Evolutionary conservation across 2,113 vertebrate species (phyloP), one percentile per base, ranked within the genome.

Genomic region (Agapornis roseicollis): DNA sequence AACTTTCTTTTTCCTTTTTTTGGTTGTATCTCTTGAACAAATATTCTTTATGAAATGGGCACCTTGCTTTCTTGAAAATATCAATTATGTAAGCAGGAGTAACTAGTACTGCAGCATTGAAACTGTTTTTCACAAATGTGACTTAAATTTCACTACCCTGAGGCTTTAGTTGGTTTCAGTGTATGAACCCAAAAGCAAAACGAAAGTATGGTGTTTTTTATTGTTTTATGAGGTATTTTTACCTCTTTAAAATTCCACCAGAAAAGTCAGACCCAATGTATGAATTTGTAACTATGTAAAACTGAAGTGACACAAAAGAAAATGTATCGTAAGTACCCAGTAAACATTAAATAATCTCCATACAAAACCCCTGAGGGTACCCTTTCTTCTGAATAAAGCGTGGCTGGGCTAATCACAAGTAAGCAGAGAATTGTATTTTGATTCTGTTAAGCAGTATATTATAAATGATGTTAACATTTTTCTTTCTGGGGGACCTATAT

Each of bases 101-200:
- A 66, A 85, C 74, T 73, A 80, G 60, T 53, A 83, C 58, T 85
- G 71, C 90, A 60, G 71, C 87, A 93, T 64, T 53, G 95, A 82
- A 87, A 55, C 39, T 83, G 53, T 88, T 95, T 91, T 91, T 60
- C 74, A 85, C 46, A 81, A 95, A 85, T 85, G 91, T 88, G 93
- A 94, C 89, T 91, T 95, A 96, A 96, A 96, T 95, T 96, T 94
- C 81, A 91, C 70, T 85, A 37, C 69, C 89, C 73, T 79, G 61
- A 85, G 81, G 88, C 53, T 91, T 94, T 47, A 82, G 71, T 52
- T 77, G 12, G 29, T 80, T 96, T 89, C 88, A 88, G 5, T 55
- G 39, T 37, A 74, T 60, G n/a, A 83, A 91, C 46, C 35, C 52
- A 41, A 85, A 85, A 74, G 78, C 74, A 89, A 92, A 89, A 95